A percentile compares a stretch with the other conserved stretches of the same genome.
These are phyloP conservation scores for Drosophila dunni DNA, from an alignment of 1,140 invertebrate species.

Conservation along the genomic window DNA sequence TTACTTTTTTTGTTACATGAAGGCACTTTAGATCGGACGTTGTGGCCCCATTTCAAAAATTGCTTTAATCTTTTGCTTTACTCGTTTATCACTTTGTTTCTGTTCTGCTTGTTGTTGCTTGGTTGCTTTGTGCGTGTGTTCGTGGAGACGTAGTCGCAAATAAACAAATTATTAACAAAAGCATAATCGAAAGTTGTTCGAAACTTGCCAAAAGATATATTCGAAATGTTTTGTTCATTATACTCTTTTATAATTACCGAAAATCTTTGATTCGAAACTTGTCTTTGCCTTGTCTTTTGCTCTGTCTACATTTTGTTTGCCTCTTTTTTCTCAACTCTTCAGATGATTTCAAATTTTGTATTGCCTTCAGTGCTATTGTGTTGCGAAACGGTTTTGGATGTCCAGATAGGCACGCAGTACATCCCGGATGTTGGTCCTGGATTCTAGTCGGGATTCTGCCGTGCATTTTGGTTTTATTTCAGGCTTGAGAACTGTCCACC, in stretches of 20 bases:
- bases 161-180: conserved; percentile 79
- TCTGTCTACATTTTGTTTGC: conserved; percentile 58
- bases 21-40: conserved; percentile 95
- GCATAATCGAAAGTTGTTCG: conserved; percentile 77
- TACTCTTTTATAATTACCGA: conserved; percentile 50
- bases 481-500: conserved; percentile 66
- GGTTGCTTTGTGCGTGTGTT: conserved; percentile 57
- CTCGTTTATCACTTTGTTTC: conserved; percentile 83
- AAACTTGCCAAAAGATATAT: conserved; percentile 76
- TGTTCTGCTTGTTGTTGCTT: conserved; percentile 30
- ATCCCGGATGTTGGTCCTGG: conserved; percentile 14
- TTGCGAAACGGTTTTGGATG: conserved; percentile 71
- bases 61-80: conserved; percentile 77
- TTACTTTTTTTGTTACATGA: conserved; percentile 89
- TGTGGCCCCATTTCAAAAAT: conserved; percentile 88
- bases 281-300: conserved; percentile 73
- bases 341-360: conserved; percentile 63
- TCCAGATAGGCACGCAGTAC: conserved; percentile 53
- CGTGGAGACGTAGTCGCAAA: conserved; percentile 77
- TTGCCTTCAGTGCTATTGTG: conserved; percentile 85
- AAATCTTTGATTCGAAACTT: conserved; percentile 76
- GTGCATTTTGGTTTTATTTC: conserved; percentile 73
- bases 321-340: conserved; percentile 47
- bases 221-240: conserved; percentile 61
- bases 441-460: conserved; percentile 22